phyloP scores from a whole-genome alignment of 2,888 invertebrate genomes.

The Ceraclea dissimilis region DNA sequence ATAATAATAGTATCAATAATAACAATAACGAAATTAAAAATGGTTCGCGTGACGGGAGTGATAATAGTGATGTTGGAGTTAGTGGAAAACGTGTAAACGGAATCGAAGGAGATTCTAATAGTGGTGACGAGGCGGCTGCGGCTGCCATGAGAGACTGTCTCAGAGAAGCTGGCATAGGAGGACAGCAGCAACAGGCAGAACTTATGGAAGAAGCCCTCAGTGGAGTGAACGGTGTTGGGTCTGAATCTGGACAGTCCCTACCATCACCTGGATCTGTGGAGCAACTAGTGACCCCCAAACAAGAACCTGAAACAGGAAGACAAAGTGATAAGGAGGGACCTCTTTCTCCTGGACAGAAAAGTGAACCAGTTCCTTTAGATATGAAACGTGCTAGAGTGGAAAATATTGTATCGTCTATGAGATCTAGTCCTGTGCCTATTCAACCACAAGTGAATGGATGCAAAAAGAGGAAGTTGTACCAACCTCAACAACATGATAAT shows the following conservation, averaged over 20 bases:
- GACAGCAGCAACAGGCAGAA: constrained; percentile 39
- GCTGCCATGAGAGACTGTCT: constrained; percentile 53
- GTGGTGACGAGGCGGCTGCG: constrained; percentile 35
- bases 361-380: constrained; percentile 59
- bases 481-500: constrained; percentile 84
- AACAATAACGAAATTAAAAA: constrained; percentile 44
- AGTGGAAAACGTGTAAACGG: constrained; percentile 30
- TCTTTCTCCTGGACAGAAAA: constrained; percentile 35
- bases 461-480: constrained; percentile 92
- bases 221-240: constrained; percentile 50
- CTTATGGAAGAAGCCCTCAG: constrained; percentile 56
- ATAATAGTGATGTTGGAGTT: constrained; percentile 42
- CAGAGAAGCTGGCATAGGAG: constrained; percentile 52
- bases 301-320: constrained; percentile 57
- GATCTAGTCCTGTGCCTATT: constrained; percentile 69
- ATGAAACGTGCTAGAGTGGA: constrained; percentile 91
- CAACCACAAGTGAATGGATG: constrained; percentile 80
- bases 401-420: constrained; percentile 91
- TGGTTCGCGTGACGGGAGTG: constrained; percentile 40
- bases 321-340: constrained; percentile 49
- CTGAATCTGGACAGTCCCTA: constrained; percentile 46
- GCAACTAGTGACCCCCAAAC: constrained; percentile 54
- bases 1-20: constrained; percentile 51
- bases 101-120: constrained; percentile 23
- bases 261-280: constrained; percentile 50